Evolutionary conservation across 64 coral and sea anemone species (phyloP).

Genomic region (Pocillopora damicornis): DNA sequence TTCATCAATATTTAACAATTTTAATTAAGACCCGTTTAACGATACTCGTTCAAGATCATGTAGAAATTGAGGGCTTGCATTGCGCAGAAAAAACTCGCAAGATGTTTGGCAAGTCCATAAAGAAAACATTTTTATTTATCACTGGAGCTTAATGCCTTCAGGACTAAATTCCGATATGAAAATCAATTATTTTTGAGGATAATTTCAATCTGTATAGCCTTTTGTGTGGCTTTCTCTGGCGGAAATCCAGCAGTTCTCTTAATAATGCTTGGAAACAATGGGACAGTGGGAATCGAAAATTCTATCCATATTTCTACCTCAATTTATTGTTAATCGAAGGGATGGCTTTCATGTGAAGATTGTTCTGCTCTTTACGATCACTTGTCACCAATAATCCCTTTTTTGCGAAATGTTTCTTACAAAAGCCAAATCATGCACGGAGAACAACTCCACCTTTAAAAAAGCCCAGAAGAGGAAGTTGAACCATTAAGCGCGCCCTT

Average conservation of each 20-base stretch:
- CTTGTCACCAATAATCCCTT: neutral
- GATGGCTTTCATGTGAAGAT: neutral
- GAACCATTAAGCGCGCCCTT: too few species aligned
- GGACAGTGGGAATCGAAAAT: neutral
- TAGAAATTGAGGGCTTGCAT: neutral
- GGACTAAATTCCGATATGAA: too few species aligned
- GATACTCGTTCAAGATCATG: neutral
- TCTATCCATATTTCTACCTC: neutral
- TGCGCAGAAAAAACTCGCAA: neutral
- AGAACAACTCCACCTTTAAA: too few species aligned
- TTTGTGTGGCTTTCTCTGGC: neutral
- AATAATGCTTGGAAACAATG: neutral
- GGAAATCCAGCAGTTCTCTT: neutral
- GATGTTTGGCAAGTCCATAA: too few species aligned
- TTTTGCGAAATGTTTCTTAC: too few species aligned
- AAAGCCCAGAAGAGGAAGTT: too few species aligned
- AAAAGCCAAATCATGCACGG: too few species aligned
- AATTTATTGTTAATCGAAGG: neutral
- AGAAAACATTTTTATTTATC: too few species aligned
- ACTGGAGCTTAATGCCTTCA: too few species aligned
- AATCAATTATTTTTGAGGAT: neutral
- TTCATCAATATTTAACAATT: conserved; percentile 23
- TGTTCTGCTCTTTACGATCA: neutral
- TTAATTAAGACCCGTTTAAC: neutral
- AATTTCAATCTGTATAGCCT: neutral